Percentiles rank a stretch among this genome's conserved stretches.
Evolutionary conservation across 2,113 vertebrate genomes (phyloP).

Genomic region (Mustelus asterias): DNA sequence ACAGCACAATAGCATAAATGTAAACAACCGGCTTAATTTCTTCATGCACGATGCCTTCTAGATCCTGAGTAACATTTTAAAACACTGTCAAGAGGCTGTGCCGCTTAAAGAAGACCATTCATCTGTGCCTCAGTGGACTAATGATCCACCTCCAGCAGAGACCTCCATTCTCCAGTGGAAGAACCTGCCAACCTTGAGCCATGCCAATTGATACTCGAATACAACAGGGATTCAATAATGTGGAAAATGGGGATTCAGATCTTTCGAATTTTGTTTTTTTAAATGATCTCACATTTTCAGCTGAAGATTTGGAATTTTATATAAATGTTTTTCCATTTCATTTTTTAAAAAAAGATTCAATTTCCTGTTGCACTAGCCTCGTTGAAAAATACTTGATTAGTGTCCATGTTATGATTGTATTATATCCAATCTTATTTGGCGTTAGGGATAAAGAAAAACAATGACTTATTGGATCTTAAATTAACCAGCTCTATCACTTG

Average conservation of each 20-base stretch:
- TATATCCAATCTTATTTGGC: constrained; percentile 13
- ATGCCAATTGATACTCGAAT: not conserved
- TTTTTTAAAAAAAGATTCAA: constrained; percentile 4
- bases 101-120: not conserved
- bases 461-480: constrained; percentile 52
- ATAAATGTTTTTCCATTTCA: not conserved
- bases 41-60: not conserved
- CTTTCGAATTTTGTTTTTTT: not conserved
- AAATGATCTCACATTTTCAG: not conserved
- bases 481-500: constrained; percentile 72
- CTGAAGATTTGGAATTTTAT: not conserved
- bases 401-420: not conserved
- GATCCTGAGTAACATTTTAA: not conserved
- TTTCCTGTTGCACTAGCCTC: not conserved
- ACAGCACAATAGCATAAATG: not conserved
- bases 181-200: not conserved
- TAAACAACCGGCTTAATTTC: not conserved
- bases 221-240: not conserved
- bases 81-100: not conserved
- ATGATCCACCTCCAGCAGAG: not conserved
- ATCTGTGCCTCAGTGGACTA: not conserved
- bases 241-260: not conserved
- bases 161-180: not conserved
- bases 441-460: constrained; percentile 11
- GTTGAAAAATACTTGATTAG: constrained; percentile 18